Conservation (phyloP, 2,888 invertebrate genomes). For the Augiades crinisus region DNA sequence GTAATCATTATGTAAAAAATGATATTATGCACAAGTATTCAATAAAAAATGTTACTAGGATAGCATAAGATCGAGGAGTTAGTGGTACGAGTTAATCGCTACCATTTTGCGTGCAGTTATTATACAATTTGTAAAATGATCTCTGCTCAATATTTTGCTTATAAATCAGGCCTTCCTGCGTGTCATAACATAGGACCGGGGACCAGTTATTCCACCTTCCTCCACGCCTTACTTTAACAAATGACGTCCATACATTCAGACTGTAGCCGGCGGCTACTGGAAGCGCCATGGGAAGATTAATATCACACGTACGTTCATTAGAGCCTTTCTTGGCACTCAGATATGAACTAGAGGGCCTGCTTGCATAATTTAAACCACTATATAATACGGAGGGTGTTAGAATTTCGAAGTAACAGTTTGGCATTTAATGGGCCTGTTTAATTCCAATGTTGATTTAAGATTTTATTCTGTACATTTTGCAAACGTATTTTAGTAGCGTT, state of each 20-base stretch:
- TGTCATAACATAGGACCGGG: not conserved
- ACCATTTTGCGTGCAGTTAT: not conserved
- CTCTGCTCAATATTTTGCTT: not conserved
- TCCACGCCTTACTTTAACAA: conserved; percentile 14
- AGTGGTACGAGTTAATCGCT: no score
- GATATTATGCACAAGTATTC: no score
- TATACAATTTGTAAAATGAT: conserved; percentile 7
- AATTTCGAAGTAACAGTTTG: no score
- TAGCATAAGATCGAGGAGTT: no score
- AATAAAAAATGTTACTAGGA: no score
- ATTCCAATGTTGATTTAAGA: no score
- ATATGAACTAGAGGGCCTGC: not conserved
- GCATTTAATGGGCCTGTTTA: no score
- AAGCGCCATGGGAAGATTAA: conserved; percentile 21
- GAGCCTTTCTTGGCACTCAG: conserved; percentile 18
- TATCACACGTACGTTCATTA: conserved; percentile 24
- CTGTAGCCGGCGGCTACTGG: conserved; percentile 10
- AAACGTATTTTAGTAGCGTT: no score
- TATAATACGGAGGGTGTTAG: no score
- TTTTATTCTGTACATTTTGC: no score
- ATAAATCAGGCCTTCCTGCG: conserved; percentile 2
- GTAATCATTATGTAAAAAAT: no score
- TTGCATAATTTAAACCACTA: conserved; percentile 16
- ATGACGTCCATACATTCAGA: conserved; percentile 9
- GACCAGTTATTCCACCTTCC: conserved; percentile 8